Evolutionary conservation across 2,113 vertebrate genomes (phyloP).

Genomic region (Thryonomys swinderianus): DNA sequence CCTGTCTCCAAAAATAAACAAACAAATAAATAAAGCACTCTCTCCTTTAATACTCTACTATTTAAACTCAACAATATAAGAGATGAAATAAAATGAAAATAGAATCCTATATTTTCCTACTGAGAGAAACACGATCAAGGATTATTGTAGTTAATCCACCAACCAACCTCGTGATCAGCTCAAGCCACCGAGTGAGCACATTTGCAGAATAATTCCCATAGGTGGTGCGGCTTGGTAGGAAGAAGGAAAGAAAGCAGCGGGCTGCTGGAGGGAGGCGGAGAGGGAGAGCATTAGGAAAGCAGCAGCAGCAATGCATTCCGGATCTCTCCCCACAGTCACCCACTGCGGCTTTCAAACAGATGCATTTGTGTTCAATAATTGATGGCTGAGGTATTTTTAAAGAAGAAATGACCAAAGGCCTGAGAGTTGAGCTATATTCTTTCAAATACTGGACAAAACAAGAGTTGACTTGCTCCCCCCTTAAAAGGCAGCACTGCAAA

Average conservation of each 20-base stretch:
- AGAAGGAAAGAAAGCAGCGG: background rate
- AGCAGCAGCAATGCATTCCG: background rate
- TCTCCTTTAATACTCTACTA: background rate
- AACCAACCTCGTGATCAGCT: background rate
- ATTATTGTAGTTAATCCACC: background rate
- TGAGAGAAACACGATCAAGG: background rate
- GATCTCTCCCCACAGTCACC: background rate
- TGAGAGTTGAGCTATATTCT: background rate
- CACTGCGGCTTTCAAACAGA: background rate
- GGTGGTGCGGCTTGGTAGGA: background rate
- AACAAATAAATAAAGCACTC: no score
- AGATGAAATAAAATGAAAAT: background rate
- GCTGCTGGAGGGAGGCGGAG: background rate
- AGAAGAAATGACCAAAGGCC: background rate
- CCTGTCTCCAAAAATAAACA: no score
- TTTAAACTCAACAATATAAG: background rate
- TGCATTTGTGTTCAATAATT: background rate
- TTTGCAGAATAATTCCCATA: background rate
- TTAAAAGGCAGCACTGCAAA: background rate
- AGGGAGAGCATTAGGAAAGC: background rate
- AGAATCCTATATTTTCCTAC: background rate
- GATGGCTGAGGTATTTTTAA: slow-evolving; percentile 13
- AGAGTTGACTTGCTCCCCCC: background rate
- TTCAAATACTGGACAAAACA: background rate
- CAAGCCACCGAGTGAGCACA: background rate